A percentile compares a stretch with the other conserved stretches of the same genome.
Evolutionary conservation across 1,140 invertebrate species (phyloP).

Genomic region (Drosophila lowei): DNA sequence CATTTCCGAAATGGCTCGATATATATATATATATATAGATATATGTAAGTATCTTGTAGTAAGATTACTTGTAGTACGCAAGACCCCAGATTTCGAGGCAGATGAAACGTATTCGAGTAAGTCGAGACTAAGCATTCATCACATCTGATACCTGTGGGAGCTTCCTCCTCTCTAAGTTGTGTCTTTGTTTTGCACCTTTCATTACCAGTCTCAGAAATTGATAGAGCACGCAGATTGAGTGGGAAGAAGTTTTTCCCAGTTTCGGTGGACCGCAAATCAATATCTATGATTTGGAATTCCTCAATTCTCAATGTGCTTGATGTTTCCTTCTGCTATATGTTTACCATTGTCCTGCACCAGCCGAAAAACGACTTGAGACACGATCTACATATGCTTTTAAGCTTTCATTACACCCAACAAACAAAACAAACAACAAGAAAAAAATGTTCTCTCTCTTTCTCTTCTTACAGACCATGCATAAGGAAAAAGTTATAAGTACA

Average conservation of each 20-base stretch:
- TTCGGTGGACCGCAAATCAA: too few species aligned
- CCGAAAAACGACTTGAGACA: too few species aligned
- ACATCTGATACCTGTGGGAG: conserved; percentile 9
- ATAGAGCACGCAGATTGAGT: too few species aligned
- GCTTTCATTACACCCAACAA: conserved; percentile 2
- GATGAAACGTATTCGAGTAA: too few species aligned
- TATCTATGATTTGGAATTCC: too few species aligned
- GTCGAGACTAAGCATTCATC: conserved; percentile 5
- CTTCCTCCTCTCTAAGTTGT: not conserved
- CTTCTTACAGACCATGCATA: conserved; percentile 69
- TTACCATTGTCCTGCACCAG: too few species aligned
- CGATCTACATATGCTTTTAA: not conserved
- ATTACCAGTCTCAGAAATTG: not conserved
- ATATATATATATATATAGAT: conserved; percentile 11
- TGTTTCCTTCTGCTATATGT: too few species aligned
- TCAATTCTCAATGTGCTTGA: too few species aligned
- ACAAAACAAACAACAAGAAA: conserved; percentile 15
- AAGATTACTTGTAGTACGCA: not conserved
- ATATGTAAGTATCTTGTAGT: not conserved
- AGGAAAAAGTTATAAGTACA: conserved; percentile 68
- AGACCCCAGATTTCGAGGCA: too few species aligned
- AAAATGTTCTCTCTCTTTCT: conserved; percentile 35
- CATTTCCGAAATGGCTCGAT: too few species aligned
- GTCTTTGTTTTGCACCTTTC: not conserved
- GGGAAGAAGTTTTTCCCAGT: too few species aligned